Percentiles rank a stretch among this genome's conserved stretches.
Conservation (phyloP, 2,888 invertebrate genomes). For the Oxyteleia sp. region DNA sequence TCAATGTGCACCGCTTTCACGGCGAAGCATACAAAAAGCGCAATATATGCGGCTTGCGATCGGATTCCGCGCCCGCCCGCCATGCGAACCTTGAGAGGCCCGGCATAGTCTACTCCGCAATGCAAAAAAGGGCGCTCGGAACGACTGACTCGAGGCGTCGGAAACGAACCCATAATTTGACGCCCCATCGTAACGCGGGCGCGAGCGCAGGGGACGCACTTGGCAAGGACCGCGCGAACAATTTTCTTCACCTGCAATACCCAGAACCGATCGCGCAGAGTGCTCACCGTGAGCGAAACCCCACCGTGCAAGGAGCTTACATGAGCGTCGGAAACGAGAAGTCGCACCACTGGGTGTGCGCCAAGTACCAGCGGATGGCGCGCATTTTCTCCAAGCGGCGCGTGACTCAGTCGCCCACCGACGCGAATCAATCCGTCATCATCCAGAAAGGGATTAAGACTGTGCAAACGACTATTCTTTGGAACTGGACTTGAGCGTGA, state of each 20-base stretch:
- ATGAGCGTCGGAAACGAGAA: too few relatives aligned
- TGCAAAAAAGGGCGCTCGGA: neutral
- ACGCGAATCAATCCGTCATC: neutral
- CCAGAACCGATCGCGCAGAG: neutral
- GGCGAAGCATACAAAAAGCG: neutral
- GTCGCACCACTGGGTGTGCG: too few relatives aligned
- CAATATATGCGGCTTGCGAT: neutral
- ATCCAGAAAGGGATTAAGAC: neutral
- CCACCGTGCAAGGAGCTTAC: too few relatives aligned
- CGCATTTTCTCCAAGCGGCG: too few relatives aligned
- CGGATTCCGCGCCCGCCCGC: neutral
- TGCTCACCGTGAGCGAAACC: too few relatives aligned
- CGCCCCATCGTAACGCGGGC: too few relatives aligned
- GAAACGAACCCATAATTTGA: neutral
- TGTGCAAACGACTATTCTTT: neutral
- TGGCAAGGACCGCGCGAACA: too few relatives aligned
- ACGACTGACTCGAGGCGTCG: neutral
- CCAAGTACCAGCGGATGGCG: too few relatives aligned
- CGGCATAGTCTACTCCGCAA: neutral
- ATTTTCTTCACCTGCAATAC: neutral
- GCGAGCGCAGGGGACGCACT: neutral
- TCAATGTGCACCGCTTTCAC: neutral
- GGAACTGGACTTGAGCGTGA: neutral
- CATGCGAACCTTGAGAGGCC: neutral
- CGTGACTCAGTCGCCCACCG: neutral